Evolutionary conservation across 2,797 vertebrate species (phyloP).

Genomic region (Phrynocephalus forsythii): DNA sequence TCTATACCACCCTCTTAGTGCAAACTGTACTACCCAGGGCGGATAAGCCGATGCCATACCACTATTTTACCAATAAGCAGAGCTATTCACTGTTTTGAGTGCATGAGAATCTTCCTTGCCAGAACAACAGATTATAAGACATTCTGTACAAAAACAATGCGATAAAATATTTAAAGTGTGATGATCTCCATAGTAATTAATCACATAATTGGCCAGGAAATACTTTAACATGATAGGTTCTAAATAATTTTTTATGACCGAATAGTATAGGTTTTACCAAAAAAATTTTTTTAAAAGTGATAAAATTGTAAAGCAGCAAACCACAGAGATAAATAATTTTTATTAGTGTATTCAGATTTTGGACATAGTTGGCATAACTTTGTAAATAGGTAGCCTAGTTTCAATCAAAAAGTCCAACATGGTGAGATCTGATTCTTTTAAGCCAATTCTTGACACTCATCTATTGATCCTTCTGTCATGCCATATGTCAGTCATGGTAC

Average conservation of each 20-base stretch:
- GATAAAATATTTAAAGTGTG: conserved; percentile 1
- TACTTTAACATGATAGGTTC: not conserved
- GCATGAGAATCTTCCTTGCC: not conserved
- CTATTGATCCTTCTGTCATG: conserved; percentile 27
- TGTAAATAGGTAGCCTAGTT: not conserved
- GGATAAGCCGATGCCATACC: too few relatives aligned
- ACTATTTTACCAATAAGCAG: too few relatives aligned
- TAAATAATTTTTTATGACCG: conserved; percentile 11
- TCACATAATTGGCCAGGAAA: not conserved
- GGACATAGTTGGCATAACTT: not conserved
- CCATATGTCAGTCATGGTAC: conserved; percentile 23
- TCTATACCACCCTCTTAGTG: too few relatives aligned
- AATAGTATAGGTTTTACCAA: not conserved
- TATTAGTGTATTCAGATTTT: not conserved
- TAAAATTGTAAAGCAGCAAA: not conserved
- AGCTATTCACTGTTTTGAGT: conserved; percentile 6
- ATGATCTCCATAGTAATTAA: not conserved
- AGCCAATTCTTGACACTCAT: not conserved
- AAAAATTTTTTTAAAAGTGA: not conserved
- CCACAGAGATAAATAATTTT: not conserved
- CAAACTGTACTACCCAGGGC: too few relatives aligned
- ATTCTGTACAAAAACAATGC: not conserved
- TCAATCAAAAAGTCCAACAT: conserved; percentile 22
- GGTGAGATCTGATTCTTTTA: conserved; percentile 6
- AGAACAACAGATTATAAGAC: not conserved